These are phyloP conservation scores for Phalera bucephala DNA, from an alignment of 2,888 invertebrate species.

Conservation along the genomic window DNA sequence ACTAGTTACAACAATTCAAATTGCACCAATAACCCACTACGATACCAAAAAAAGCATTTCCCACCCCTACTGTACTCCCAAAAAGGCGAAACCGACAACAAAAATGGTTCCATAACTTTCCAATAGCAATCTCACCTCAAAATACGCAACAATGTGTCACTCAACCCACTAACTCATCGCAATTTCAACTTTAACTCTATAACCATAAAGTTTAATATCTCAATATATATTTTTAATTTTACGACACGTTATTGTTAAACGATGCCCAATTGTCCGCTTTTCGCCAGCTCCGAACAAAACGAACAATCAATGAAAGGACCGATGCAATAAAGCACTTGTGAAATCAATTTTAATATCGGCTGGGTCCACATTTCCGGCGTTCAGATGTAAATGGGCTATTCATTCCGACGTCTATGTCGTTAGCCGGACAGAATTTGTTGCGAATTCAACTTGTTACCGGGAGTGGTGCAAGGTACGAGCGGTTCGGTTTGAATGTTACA, in stretches of 20 bases:
- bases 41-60: no score
- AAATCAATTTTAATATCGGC: constrained; percentile 65
- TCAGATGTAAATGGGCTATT: constrained; percentile 41
- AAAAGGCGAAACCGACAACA: constrained; percentile 14
- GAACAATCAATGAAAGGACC: constrained; percentile 46
- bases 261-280: constrained; percentile 18
- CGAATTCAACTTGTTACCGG: constrained; percentile 42
- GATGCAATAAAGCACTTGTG: constrained; percentile 49
- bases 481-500: no score
- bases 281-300: constrained; percentile 15
- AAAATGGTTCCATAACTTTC: constrained; percentile 22
- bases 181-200: no score
- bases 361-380: constrained; percentile 26
- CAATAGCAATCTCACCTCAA: no score
- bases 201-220: no score
- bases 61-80: no score
- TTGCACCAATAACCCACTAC: no score
- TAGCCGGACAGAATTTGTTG: constrained; percentile 39
- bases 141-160: no score
- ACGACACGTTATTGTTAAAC: no score
- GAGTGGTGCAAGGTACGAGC: constrained; percentile 19
- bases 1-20: no score
- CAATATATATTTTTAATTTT: no score
- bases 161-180: no score
- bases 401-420: constrained; percentile 46